Conservation (phyloP, 2,113 vertebrate genomes). For the Orthochromis malagaraziensis region DNA sequence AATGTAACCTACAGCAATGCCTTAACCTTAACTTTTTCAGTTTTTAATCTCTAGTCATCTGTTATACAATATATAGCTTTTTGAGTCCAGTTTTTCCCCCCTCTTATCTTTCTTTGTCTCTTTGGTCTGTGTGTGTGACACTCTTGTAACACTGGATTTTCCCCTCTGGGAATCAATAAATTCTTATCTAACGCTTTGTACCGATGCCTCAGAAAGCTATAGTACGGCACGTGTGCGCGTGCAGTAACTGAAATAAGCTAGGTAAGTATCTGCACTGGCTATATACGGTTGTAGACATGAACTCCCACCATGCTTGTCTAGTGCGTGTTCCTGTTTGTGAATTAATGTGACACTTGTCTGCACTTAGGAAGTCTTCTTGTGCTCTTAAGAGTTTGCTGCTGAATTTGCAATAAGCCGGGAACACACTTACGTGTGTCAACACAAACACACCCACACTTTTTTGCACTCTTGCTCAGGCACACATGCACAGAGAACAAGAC, state of each 20-base stretch:
- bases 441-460: neutral
- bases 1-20: neutral
- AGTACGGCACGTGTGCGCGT: neutral
- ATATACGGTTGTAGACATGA: neutral
- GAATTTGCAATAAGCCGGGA: neutral
- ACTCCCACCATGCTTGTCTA: neutral
- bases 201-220: neutral
- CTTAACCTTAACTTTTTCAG: neutral
- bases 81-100: neutral
- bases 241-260: neutral
- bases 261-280: neutral
- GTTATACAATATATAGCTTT: neutral
- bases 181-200: constrained; percentile 19
- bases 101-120: neutral
- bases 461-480: fast-evolving
- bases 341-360: constrained; percentile 1
- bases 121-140: neutral
- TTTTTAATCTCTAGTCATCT: neutral
- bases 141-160: neutral
- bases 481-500: neutral
- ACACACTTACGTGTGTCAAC: neutral
- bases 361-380: neutral
- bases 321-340: neutral
- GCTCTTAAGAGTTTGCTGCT: constrained; percentile 18
- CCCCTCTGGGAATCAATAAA: constrained; percentile 13